These are phyloP conservation scores for Isurus oxyrinchus DNA, from an alignment of 2,113 vertebrate genomes.

Conservation along the genomic window DNA sequence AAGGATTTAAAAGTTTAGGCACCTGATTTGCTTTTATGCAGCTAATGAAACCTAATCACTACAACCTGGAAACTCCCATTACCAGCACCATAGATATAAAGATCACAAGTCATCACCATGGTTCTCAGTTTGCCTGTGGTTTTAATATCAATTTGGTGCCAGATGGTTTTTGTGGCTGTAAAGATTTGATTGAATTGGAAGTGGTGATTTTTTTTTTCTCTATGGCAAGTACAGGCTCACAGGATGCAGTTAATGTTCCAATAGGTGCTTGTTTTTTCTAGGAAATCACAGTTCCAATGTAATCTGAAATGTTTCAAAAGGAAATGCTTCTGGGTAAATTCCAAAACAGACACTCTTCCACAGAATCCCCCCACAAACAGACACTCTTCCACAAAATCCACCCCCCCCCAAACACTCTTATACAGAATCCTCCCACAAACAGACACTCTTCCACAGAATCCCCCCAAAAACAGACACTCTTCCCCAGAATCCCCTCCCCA, in stretches of 20 bases:
- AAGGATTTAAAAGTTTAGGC: background rate
- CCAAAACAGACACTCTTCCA: background rate
- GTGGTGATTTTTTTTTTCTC: too few species aligned
- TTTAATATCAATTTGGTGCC: background rate
- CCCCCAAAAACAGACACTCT: too few species aligned
- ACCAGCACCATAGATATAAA: background rate
- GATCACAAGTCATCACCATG: background rate
- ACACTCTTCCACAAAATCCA: too few species aligned
- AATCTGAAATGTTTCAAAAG: background rate
- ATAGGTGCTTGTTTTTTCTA: background rate
- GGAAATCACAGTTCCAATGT: background rate
- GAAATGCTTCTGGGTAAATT: background rate
- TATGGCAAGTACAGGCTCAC: too few species aligned
- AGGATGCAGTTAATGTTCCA: background rate
- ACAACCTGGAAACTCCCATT: background rate
- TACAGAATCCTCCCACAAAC: too few species aligned
- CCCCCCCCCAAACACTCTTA: too few species aligned
- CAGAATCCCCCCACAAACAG: background rate
- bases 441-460: too few species aligned
- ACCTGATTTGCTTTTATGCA: background rate
- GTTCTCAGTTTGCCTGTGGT: background rate
- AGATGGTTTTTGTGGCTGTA: background rate
- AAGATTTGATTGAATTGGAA: background rate
- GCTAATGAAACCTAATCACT: background rate
- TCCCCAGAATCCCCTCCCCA: too few species aligned